A percentile compares a stretch with the other conserved stretches of the same genome.
These are phyloP conservation scores for Tricholauxania praeusta DNA, from an alignment of 2,888 invertebrate genomes.

Conservation along the genomic window DNA sequence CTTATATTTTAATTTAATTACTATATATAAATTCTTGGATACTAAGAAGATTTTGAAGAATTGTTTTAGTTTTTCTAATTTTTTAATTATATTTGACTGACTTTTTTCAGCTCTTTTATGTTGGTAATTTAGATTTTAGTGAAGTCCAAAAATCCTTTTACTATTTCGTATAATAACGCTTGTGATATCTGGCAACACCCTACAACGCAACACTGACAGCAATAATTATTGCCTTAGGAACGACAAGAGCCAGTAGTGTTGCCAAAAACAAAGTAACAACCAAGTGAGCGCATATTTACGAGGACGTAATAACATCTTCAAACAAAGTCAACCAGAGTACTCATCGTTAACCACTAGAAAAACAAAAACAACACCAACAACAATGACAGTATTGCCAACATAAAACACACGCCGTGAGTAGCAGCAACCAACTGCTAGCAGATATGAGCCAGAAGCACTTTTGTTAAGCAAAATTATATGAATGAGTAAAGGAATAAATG, in stretches of 20 bases:
- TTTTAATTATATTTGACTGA: no score
- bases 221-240: background rate
- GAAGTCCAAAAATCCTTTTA: no score
- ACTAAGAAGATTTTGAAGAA: no score
- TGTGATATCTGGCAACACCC: no score
- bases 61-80: no score
- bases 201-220: no score
- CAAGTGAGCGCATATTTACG: constrained; percentile 5
- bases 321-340: background rate
- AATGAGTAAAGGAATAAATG: background rate
- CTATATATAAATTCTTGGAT: no score
- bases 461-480: background rate
- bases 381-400: background rate
- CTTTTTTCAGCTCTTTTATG: no score
- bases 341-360: background rate
- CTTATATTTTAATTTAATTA: no score
- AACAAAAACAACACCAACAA: constrained; percentile 1
- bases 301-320: constrained; percentile 2
- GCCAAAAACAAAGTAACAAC: background rate
- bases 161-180: no score
- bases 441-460: background rate
- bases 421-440: background rate
- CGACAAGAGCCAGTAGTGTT: background rate
- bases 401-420: background rate
- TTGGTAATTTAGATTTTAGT: no score